These are phyloP conservation scores for Bruchidius siliquastri DNA, from an alignment of 2,888 invertebrate genomes.

Conservation along the genomic window DNA sequence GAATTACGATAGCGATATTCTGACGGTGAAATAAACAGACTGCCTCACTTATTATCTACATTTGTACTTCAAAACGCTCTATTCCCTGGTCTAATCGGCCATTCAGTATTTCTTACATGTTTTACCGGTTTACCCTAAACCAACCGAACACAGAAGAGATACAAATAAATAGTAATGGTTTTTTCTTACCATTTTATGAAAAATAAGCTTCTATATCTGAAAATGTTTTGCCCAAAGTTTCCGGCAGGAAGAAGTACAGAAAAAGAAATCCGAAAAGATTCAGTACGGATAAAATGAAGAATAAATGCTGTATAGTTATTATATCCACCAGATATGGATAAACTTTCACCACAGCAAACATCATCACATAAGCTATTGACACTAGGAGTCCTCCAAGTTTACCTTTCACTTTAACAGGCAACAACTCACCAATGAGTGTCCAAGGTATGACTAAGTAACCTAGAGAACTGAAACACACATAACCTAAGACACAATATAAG, in stretches of 20 bases:
- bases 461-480: conserved; percentile 52
- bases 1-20: no score
- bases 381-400: conserved; percentile 51
- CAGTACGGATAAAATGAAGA: conserved; percentile 48
- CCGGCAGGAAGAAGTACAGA: conserved; percentile 52
- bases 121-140: no score
- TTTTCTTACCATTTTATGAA: background rate
- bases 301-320: conserved; percentile 46
- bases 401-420: conserved; percentile 52
- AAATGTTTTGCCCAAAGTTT: conserved; percentile 55
- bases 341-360: conserved; percentile 52
- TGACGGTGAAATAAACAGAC: no score
- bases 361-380: conserved; percentile 51
- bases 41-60: no score
- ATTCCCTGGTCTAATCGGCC: no score
- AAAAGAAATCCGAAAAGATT: conserved; percentile 48
- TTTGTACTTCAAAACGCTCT: no score
- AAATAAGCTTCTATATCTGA: conserved; percentile 53
- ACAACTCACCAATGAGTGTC: conserved; percentile 53
- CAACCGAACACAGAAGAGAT: background rate
- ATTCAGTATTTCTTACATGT: no score
- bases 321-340: conserved; percentile 49
- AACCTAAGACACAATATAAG: conserved; percentile 49
- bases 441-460: conserved; percentile 57
- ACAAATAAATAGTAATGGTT: background rate